Base-by-base conservation (phyloP, 1,140 invertebrate genomes). In the Aphelenchoides besseyi region DNA sequence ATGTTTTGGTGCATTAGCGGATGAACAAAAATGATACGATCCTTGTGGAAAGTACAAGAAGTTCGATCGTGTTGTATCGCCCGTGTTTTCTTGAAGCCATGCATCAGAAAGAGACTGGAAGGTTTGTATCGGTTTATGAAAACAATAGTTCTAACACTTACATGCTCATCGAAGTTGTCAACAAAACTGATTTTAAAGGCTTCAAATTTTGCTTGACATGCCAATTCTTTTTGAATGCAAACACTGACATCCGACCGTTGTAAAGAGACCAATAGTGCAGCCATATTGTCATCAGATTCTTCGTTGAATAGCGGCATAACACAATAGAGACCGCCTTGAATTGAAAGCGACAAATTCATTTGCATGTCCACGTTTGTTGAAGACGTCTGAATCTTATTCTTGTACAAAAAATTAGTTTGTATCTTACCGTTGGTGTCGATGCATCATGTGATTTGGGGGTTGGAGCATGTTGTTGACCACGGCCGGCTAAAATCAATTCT, bases 11-110 rank as follows among this genome's bases (percentile, higher is more conserved):
- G 74, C 61, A 41, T 70, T 76, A 16, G 77, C 81, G 32, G 74
- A 75, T 2, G 82, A 81, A 37, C 80, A 82, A 16, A 84, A 69
- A 16, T 77, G 41, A 32, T 84, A 84, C 28, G 68, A 68, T 30
- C 81, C 81, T 36, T 79, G 68, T 16, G 81, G 81, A 55, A 82
- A 82, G 69, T 76, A 82, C 26, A 84, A 68, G 62, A 78, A 82
- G 68, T 82, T 82, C 0, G 81, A 84, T 29, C 68, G 70, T 12
- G 33, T 36, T 12, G 71, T 57, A 33, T 68, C 69, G 35, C 68
- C 72, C 35, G 80, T 61, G 29, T 73, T 72, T 35, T 80, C 75
- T 37, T 73, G 61, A 23, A 80, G 73, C 74, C 77, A 81, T 37
- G 74, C 70, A 28, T 79, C 78, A 8, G 72, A 76, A 3, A 82